Percentiles rank a stretch among this genome's conserved stretches.
Evolutionary conservation across 2,113 vertebrate species (phyloP).

Genomic region (Caranx ignobilis): DNA sequence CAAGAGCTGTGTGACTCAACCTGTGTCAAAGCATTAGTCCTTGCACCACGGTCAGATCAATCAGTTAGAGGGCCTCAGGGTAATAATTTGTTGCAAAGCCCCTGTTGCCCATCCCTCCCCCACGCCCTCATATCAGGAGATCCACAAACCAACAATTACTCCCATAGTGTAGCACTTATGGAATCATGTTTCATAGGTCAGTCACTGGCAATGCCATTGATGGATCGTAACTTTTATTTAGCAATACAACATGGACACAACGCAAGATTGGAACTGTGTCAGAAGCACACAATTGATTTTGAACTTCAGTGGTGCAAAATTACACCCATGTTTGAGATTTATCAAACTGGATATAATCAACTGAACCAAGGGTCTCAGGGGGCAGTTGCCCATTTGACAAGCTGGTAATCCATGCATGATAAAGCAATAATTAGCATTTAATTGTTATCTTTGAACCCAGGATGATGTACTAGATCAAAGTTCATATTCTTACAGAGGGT

Average conservation of each 20-base stretch:
- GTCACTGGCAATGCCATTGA: background rate
- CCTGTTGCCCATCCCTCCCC: background rate
- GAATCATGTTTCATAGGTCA: background rate
- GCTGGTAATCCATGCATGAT: background rate
- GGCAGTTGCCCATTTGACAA: background rate
- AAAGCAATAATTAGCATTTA: background rate
- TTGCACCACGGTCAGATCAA: background rate
- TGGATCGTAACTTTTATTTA: background rate
- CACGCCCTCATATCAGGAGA: background rate
- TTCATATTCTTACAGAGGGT: background rate
- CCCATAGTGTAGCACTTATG: background rate
- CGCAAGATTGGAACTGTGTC: background rate
- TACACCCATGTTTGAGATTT: background rate
- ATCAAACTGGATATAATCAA: background rate
- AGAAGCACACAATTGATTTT: background rate
- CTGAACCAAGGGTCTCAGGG: background rate
- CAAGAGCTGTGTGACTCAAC: background rate
- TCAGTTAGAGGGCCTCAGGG: background rate
- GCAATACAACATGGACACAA: background rate
- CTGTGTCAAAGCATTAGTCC: constrained; percentile 3
- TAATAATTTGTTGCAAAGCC: background rate
- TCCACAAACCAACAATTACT: background rate
- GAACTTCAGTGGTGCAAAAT: too few relatives aligned
- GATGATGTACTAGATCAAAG: background rate
- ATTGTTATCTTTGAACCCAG: background rate